A percentile compares a stretch with the other conserved stretches of the same genome.
Conservation (phyloP, 1,140 invertebrate genomes). For the Temnothorax longispinosus region DNA sequence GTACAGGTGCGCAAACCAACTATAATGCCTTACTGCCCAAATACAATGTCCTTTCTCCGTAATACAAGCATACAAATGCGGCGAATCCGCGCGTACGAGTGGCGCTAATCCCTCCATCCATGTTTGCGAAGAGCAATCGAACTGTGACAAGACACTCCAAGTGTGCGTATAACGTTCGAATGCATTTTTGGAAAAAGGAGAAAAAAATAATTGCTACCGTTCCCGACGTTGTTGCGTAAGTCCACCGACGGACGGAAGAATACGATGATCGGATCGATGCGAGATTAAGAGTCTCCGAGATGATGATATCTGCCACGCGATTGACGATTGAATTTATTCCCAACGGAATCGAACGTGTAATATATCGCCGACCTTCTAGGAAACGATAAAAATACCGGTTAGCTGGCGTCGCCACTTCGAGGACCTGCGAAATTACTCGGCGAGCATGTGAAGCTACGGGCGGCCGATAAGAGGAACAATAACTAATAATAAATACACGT, state of each 20-base stretch:
- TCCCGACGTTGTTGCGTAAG: background rate
- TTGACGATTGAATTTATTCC: constrained; percentile 20
- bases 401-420: background rate
- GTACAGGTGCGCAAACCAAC: constrained; percentile 57
- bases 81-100: constrained; percentile 13
- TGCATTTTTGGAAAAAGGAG: background rate
- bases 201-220: background rate
- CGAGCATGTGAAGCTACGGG: constrained; percentile 10
- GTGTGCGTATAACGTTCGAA: background rate
- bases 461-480: constrained; percentile 53
- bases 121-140: constrained; percentile 31
- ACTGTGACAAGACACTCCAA: constrained; percentile 29
- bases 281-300: constrained; percentile 30
- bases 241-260: background rate
- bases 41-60: background rate
- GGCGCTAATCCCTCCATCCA: background rate
- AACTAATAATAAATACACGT: constrained; percentile 46
- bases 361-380: constrained; percentile 1
- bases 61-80: background rate
- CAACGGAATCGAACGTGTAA: background rate
- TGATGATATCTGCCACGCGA: background rate
- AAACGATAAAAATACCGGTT: constrained; percentile 49
- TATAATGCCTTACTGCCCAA: constrained; percentile 28
- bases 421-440: constrained; percentile 26
- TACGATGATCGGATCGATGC: background rate